Conservation (phyloP, 2,888 invertebrate genomes). For the Aethes cnicana region DNA sequence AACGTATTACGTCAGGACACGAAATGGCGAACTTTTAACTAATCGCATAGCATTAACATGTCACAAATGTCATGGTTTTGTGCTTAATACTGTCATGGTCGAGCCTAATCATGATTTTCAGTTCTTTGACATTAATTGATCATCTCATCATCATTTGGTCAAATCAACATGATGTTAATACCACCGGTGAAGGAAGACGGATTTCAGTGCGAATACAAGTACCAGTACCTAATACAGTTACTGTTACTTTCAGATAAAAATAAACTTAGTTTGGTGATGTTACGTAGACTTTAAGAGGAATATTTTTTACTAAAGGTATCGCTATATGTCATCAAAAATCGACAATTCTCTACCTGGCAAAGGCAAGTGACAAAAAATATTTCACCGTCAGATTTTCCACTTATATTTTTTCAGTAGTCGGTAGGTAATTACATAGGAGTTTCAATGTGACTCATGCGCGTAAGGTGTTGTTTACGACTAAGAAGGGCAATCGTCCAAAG, state of each 20-base stretch:
- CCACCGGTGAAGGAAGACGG: no score
- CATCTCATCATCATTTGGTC: neutral
- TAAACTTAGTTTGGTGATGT: no score
- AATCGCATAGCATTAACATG: slow-evolving; percentile 22
- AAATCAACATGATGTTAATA: no score
- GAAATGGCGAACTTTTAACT: slow-evolving; percentile 18
- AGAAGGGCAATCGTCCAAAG: slow-evolving; percentile 25
- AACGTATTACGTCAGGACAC: slow-evolving; percentile 26
- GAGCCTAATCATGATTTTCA: neutral
- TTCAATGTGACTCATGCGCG: slow-evolving; percentile 17
- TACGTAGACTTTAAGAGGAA: no score
- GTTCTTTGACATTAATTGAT: neutral
- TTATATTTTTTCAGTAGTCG: slow-evolving; percentile 3
- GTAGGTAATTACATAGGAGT: slow-evolving; percentile 1
- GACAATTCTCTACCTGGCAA: no score
- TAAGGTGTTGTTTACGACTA: slow-evolving; percentile 18
- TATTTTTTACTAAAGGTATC: no score
- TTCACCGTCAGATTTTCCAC: no score
- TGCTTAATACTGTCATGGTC: neutral
- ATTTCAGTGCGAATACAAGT: no score
- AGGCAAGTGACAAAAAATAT: no score
- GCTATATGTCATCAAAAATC: no score
- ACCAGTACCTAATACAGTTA: no score
- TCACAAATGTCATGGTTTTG: slow-evolving; percentile 26
- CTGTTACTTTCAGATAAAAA: no score